Conservation (phyloP, 2,888 invertebrate genomes). For the Eupelmus urozonus region DNA sequence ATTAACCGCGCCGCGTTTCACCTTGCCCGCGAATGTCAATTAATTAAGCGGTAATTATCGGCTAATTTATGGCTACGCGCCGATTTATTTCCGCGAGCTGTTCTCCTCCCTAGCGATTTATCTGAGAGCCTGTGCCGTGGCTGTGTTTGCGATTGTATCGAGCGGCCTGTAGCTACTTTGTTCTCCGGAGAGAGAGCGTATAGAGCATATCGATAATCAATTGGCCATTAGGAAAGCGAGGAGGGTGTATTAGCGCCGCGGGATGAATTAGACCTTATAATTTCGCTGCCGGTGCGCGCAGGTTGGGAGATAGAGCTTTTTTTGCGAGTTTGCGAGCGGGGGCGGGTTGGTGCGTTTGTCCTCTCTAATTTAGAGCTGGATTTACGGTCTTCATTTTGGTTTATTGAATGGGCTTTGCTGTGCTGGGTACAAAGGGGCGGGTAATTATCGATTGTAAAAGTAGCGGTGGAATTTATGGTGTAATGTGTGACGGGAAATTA, state of each 20-base stretch:
- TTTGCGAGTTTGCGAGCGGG: background rate
- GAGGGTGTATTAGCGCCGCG: background rate
- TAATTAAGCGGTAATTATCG: slow-evolving; percentile 51
- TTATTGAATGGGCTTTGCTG: background rate
- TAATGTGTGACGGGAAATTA: too few relatives aligned
- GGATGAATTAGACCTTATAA: slow-evolving; percentile 30
- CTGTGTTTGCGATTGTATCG: background rate
- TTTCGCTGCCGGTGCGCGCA: slow-evolving; percentile 22
- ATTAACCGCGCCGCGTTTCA: slow-evolving; percentile 25
- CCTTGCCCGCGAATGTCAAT: slow-evolving; percentile 39
- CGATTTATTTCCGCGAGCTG: slow-evolving; percentile 10
- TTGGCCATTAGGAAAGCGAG: slow-evolving; percentile 18
- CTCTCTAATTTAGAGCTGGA: background rate
- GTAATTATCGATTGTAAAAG: background rate
- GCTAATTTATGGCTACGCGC: slow-evolving; percentile 29
- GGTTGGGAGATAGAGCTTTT: slow-evolving; percentile 1
- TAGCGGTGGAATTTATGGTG: too few relatives aligned
- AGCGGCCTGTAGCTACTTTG: slow-evolving; percentile 5
- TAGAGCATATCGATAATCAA: slow-evolving; percentile 42
- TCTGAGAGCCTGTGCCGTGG: background rate
- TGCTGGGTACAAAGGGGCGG: background rate
- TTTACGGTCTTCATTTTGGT: too few relatives aligned
- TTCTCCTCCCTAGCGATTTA: slow-evolving; percentile 8
- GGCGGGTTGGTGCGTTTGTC: background rate
- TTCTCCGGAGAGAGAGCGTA: background rate